phyloP scores from a whole-genome alignment of 2,113 vertebrate species.

The Parus major region DNA sequence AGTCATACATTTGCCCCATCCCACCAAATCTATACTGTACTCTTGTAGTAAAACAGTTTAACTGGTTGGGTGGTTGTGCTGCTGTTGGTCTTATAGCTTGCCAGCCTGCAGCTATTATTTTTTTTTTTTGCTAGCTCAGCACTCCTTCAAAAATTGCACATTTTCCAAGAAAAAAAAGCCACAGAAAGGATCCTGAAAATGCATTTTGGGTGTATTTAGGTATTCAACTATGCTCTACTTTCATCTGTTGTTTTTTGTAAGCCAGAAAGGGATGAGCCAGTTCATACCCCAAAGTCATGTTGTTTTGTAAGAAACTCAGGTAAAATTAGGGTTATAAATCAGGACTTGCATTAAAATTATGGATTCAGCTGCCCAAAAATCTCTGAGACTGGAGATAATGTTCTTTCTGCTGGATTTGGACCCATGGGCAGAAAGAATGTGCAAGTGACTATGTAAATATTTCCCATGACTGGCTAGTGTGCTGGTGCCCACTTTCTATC shows the following conservation, averaged over 20 bases:
- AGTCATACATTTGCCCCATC: not conserved
- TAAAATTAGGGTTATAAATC: not conserved
- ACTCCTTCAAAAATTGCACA: not conserved
- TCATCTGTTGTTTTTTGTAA: not conserved
- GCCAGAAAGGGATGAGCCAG: not conserved
- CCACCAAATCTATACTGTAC: not conserved
- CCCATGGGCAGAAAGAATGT: not conserved
- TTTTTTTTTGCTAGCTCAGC: not conserved
- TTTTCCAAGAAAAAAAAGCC: not conserved
- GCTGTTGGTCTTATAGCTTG: not conserved
- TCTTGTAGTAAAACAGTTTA: not conserved
- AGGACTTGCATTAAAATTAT: not conserved
- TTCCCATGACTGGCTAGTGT: not conserved
- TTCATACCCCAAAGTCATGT: not conserved
- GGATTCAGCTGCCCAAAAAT: not conserved
- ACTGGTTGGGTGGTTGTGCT: not conserved
- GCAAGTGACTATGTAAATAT: not conserved
- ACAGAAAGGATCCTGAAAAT: not conserved
- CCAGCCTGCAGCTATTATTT: not conserved
- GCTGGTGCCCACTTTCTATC: not conserved
- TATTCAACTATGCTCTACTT: not conserved
- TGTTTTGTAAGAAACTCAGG: not conserved
- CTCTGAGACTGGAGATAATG: not conserved
- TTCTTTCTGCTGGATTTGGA: not conserved
- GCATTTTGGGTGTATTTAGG: not conserved